These are phyloP conservation scores for Serrognathus titanus DNA, from an alignment of 2,888 invertebrate species.

Conservation along the genomic window DNA sequence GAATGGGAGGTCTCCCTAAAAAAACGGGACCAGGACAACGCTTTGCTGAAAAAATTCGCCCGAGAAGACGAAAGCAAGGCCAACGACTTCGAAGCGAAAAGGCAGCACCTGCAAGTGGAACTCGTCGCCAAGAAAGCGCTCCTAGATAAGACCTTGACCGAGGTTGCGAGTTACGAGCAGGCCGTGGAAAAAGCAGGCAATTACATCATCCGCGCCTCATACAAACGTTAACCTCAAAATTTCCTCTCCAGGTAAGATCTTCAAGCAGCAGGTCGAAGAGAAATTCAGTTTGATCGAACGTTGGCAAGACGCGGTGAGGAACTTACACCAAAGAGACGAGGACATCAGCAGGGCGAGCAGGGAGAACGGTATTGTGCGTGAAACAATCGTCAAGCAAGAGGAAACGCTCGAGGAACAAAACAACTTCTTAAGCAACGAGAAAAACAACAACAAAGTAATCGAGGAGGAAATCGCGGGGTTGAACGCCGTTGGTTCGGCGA, in stretches of 20 bases:
- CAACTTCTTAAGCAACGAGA: slow-evolving; percentile 58
- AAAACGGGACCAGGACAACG: slow-evolving; percentile 65
- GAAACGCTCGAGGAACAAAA: slow-evolving; percentile 59
- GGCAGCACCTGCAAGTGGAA: slow-evolving; percentile 52
- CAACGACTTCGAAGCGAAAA: slow-evolving; percentile 57
- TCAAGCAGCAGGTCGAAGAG: slow-evolving; percentile 59
- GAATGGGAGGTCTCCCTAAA: slow-evolving; percentile 72
- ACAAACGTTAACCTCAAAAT: neutral
- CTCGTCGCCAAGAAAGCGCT: slow-evolving; percentile 49
- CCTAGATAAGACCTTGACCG: slow-evolving; percentile 50
- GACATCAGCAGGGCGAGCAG: slow-evolving; percentile 56
- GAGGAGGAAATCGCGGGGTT: slow-evolving; percentile 46
- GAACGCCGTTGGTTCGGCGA: slow-evolving; percentile 45
- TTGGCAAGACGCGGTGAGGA: slow-evolving; percentile 69
- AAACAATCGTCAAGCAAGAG: slow-evolving; percentile 45
- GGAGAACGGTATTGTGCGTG: slow-evolving; percentile 48
- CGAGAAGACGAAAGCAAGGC: slow-evolving; percentile 67
- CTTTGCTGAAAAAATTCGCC: slow-evolving; percentile 68
- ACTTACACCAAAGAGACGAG: slow-evolving; percentile 65
- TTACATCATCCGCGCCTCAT: neutral
- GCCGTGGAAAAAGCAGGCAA: slow-evolving; percentile 41
- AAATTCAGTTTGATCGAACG: slow-evolving; percentile 65
- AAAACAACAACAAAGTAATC: slow-evolving; percentile 55
- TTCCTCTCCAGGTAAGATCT: slow-evolving; percentile 36
- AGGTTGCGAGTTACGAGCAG: slow-evolving; percentile 56